Evolutionary conservation across 2,113 vertebrate species (phyloP), one percentile per base, ranked within the genome.

Genomic region (Suricata suricatta): DNA sequence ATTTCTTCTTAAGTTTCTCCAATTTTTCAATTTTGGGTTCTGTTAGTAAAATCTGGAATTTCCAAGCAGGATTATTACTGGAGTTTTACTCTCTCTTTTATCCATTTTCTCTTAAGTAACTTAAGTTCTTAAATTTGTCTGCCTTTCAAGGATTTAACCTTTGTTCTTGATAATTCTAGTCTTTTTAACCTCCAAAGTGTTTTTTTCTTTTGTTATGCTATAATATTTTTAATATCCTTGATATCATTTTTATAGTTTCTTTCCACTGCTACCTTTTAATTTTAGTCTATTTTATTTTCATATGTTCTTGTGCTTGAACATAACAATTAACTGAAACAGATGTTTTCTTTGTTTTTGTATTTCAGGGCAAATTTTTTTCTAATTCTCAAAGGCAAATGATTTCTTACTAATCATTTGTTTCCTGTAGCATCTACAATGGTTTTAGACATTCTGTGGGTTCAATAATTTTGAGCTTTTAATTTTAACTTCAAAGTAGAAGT

Each of bases 351-450:
- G 29, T 66, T 85, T 90, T 63, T 8, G n/a, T 64, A 90, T 85
- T 90, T 23, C 16, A 64, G 38, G 8, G 11, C n/a, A 88, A 60
- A 29, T 71, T 76, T 71, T 79, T 87, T 82, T 15, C 41, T 86
- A n/a, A 81, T 94, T 96, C 52, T 97, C 19, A 63, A 96, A 94
- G 21, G 2, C 11, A 47, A 94, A 21, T 66, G 60, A 86, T 89
- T 68, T 80, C 25, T 63, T 84, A 29, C 57, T 57, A 83, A 5
- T 84, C 44, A 14, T 83, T 23, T 68, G 52, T 79, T 38, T 60
- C 31, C 6, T 71, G 1, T 76, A 88, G n/a, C 11, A 38, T 47
- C 68, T 85, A 13, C 44, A 35, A 19, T 7, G 9, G 19, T 23
- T 82, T 90, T n/a, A 71, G 38, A 87, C 1, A 86, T 35, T 33